These are phyloP conservation scores for Drosophila elegans DNA, from an alignment of 1,140 invertebrate species.

Conservation along the genomic window DNA sequence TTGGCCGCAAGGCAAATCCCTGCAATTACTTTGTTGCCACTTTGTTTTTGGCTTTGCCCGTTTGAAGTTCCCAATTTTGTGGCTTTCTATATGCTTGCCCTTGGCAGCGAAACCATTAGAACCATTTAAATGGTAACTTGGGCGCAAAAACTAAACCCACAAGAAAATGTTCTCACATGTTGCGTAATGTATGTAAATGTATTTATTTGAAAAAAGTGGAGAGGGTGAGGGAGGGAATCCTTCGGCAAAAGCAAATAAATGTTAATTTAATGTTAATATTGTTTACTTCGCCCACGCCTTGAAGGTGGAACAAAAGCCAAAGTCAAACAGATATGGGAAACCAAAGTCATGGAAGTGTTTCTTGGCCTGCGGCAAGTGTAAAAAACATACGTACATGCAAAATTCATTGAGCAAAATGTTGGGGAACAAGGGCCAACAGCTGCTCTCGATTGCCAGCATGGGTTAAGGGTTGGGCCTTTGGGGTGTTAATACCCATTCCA, in stretches of 20 bases:
- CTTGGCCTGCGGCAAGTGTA: conserved; percentile 31
- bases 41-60: conserved; percentile 59
- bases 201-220: conserved; percentile 58
- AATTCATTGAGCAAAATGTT: conserved; percentile 69
- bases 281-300: conserved; percentile 45
- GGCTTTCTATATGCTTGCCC: conserved; percentile 24
- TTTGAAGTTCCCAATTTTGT: conserved; percentile 61
- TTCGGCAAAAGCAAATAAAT: conserved; percentile 73
- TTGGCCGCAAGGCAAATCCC: conserved; percentile 61
- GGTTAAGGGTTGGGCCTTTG: not conserved
- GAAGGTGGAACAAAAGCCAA: conserved; percentile 57
- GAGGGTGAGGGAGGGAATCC: conserved; percentile 1
- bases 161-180: conserved; percentile 43
- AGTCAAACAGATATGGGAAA: conserved; percentile 32
- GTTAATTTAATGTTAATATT: conserved; percentile 80
- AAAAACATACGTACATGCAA: conserved; percentile 55
- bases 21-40: conserved; percentile 77
- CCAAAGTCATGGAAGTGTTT: conserved; percentile 26
- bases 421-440: conserved; percentile 34
- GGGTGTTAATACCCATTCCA: conserved; percentile 6
- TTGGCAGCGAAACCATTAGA: conserved; percentile 35
- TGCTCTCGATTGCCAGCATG: conserved; percentile 33
- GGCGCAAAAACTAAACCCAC: conserved; percentile 15
- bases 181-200: conserved; percentile 77
- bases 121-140: conserved; percentile 40